Evolutionary conservation across 1,140 invertebrate species (phyloP), one percentile per base, ranked within the genome.

Genomic region (Cydia pomonella): DNA sequence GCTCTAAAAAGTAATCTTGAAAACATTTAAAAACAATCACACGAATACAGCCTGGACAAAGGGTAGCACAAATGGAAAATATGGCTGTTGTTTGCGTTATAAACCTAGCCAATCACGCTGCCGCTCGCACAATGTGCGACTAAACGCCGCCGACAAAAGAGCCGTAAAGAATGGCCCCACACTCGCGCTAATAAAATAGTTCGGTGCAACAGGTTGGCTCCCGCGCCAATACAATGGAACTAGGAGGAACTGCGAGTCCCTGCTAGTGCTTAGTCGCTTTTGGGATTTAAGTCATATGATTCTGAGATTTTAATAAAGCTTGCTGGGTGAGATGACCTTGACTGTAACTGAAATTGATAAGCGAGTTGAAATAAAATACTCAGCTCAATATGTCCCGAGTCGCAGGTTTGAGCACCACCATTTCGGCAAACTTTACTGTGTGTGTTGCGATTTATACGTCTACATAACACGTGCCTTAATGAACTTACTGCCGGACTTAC

Each of bases 161-260:
- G 82, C 87, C 84, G 86, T 92, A 92, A 92, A 92, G 90, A 92
- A 92, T 91, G 87, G 90, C 80, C 84, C 88, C 89, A 92, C 82
- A 87, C 86, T 89, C 83, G 82, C 83, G 85, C 87, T 91, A 91
- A 91, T 91, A 92, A 92, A 92, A 91, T 91, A 92, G 90, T 91
- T 92, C 82, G 78, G 80, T 74, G 90, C 90, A 92, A 92, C 90
- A 92, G 90, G 89, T 92, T 85, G 86, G 75, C 77, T 79, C 84
- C 84, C 85, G 85, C 80, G 80, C 73, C 81, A 82, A 82, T 82
- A 90, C 88, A 89, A 88, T 87, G 75, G 80, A 77, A 82, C 84
- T 85, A 85, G 81, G 77, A 80, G 77, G 74, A 80, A 80, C 80
- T 79, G 79, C 76, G 74, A 74, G 83, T 79, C 77, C 81, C 80